These are phyloP conservation scores for Otolemur garnettii DNA, from an alignment of 2,113 vertebrate genomes.

Conservation along the genomic window DNA sequence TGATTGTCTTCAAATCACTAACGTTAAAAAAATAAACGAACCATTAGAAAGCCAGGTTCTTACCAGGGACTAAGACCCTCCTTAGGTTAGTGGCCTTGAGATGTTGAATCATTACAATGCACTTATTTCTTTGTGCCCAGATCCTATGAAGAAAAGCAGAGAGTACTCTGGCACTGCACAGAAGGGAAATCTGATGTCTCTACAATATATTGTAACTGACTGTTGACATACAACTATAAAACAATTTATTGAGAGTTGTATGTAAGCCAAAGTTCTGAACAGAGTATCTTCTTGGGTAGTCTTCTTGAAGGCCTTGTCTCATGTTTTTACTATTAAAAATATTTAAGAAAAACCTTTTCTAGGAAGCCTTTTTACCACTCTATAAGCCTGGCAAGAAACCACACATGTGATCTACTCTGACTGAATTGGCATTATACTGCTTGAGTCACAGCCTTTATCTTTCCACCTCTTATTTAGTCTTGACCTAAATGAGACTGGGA, in stretches of 20 bases:
- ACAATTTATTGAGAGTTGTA: not conserved
- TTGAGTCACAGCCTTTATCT: not conserved
- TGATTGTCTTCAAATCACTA: constrained; percentile 62
- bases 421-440: not conserved
- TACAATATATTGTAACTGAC: not conserved
- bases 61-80: not conserved
- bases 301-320: not conserved
- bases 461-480: not conserved
- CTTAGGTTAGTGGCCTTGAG: not conserved
- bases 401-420: not conserved
- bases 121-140: constrained; percentile 6
- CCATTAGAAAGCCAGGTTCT: constrained; percentile 38
- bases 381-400: not conserved
- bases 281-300: not conserved
- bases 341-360: constrained; percentile 23
- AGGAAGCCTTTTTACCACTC: constrained; percentile 7
- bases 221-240: not conserved
- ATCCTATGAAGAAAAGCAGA: not conserved
- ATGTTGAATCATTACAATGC: not conserved
- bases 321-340: constrained; percentile 21
- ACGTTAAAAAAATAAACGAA: constrained; percentile 25
- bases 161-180: constrained; percentile 4
- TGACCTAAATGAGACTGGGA: not conserved
- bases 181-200: not conserved
- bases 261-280: constrained; percentile 6